Conservation (phyloP, 2,797 vertebrate species). For the Phataginus tetradactyla region DNA sequence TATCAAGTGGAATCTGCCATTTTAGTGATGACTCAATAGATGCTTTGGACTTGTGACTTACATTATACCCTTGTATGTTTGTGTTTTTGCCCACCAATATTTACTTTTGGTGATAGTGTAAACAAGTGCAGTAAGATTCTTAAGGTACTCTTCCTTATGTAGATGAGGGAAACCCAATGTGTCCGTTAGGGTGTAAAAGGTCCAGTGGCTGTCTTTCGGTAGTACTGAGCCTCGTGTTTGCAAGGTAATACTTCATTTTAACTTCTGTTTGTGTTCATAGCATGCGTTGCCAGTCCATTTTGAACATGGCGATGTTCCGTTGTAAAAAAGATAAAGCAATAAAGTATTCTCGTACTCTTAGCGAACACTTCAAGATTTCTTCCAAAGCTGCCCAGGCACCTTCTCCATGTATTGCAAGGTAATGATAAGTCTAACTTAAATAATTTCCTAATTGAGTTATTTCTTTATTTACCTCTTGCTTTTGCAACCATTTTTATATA, state of each 20-base stretch:
- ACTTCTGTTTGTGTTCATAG: constrained; percentile 83
- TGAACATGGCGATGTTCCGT: constrained; percentile 96
- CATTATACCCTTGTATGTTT: background rate
- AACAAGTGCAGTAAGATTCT: background rate
- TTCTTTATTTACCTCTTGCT: background rate
- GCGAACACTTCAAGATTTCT: constrained; percentile 93
- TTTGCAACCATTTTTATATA: background rate
- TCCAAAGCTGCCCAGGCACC: constrained; percentile 88
- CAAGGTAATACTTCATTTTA: background rate
- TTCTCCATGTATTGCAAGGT: constrained; percentile 90
- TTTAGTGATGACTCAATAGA: background rate
- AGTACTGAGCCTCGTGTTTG: too few species aligned
- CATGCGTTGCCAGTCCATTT: constrained; percentile 94
- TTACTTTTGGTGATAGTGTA: background rate
- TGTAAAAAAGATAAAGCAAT: constrained; percentile 93
- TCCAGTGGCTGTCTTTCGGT: background rate
- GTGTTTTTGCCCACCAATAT: background rate
- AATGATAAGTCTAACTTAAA: constrained; percentile 68
- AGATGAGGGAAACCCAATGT: background rate
- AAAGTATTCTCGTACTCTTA: constrained; percentile 94
- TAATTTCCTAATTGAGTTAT: background rate
- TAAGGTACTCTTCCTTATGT: background rate
- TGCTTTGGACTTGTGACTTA: background rate
- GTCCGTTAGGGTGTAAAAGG: background rate
- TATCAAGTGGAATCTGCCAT: background rate